phyloP scores from a whole-genome alignment of 2,797 vertebrate species.

The Pantherophis alleghaniensis region DNA sequence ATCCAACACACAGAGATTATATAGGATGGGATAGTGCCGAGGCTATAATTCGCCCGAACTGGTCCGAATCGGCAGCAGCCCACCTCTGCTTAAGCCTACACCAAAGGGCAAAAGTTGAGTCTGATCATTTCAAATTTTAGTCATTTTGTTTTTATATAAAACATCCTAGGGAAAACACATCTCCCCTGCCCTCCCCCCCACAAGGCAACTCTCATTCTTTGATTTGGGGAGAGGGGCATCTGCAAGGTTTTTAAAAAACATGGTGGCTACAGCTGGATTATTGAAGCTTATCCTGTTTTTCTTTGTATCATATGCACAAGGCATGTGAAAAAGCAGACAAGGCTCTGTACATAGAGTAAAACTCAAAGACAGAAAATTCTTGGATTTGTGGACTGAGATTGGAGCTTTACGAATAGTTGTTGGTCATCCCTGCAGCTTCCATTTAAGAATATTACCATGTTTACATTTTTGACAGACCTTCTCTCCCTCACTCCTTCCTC shows the following conservation, averaged over 20 bases:
- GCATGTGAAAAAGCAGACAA: neutral
- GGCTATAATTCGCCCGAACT: too few species aligned
- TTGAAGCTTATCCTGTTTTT: neutral
- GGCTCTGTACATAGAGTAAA: neutral
- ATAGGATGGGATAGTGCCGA: too few species aligned
- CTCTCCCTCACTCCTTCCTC: neutral
- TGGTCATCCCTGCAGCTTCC: neutral
- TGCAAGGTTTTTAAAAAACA: neutral
- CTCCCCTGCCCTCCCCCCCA: too few species aligned
- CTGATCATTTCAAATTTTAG: neutral
- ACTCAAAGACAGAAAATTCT: neutral
- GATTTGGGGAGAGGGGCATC: neutral
- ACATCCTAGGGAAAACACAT: neutral
- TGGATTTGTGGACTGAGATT: neutral
- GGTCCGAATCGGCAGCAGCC: too few species aligned
- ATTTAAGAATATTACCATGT: neutral
- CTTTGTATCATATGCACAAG: neutral
- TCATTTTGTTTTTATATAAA: neutral
- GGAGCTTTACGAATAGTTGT: neutral
- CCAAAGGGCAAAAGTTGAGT: neutral
- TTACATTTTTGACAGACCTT: neutral
- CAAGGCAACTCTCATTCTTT: neutral
- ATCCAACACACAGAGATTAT: too few species aligned
- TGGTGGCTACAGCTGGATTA: neutral
- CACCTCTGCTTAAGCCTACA: neutral